Conservation (phyloP, 1,140 invertebrate genomes). For the Nebria ingens region DNA sequence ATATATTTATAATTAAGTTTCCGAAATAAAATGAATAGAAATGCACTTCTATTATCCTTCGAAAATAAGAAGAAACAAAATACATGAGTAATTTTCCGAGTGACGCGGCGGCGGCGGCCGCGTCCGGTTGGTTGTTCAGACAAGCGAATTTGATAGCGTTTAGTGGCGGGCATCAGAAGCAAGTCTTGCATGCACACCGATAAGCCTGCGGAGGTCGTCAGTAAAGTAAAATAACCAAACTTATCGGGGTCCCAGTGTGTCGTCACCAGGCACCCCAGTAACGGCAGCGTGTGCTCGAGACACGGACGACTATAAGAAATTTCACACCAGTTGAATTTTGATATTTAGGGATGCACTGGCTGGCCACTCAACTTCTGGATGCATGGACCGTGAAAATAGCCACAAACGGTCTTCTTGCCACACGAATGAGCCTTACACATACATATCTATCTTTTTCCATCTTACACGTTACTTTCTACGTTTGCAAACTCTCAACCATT, state of each 20-base stretch:
- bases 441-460: too few relatives aligned
- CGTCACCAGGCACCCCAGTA: slow-evolving; percentile 26
- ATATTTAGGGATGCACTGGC: slow-evolving; percentile 29
- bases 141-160: too few relatives aligned
- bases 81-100: too few relatives aligned
- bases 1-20: too few relatives aligned
- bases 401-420: slow-evolving; percentile 14
- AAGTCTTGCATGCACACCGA: slow-evolving; percentile 31
- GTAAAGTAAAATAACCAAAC: not conserved
- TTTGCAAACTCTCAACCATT: too few relatives aligned
- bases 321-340: slow-evolving; percentile 32
- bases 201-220: slow-evolving; percentile 23
- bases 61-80: too few relatives aligned
- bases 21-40: too few relatives aligned
- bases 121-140: too few relatives aligned
- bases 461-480: not conserved
- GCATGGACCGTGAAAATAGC: slow-evolving; percentile 26
- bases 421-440: not conserved
- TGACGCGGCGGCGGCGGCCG: too few relatives aligned
- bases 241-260: not conserved
- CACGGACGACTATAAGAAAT: slow-evolving; percentile 25
- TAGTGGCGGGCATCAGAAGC: too few relatives aligned
- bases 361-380: slow-evolving; percentile 19
- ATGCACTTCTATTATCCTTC: too few relatives aligned
- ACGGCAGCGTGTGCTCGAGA: slow-evolving; percentile 16